A percentile compares a stretch with the other conserved stretches of the same genome.
Conservation (phyloP, 2,113 vertebrate genomes). For the Orientallactaga bullata region DNA sequence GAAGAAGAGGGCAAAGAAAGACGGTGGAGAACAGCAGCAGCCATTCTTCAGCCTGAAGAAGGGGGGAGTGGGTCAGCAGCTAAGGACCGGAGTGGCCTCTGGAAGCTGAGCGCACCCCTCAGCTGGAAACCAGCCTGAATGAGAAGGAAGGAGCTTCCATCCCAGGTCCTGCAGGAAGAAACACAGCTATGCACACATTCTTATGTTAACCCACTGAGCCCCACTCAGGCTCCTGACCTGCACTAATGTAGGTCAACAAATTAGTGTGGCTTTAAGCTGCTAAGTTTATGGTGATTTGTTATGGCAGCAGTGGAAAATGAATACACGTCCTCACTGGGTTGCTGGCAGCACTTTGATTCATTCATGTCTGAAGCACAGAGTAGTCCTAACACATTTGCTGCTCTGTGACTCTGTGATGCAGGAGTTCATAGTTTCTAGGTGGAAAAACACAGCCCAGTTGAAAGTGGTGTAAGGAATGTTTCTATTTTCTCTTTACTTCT, state of each 20-base stretch:
- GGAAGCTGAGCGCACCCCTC: not conserved
- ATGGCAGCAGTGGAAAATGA: constrained; percentile 1
- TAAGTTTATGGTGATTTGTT: not conserved
- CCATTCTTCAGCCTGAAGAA: not conserved
- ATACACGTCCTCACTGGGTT: not conserved
- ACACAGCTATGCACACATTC: not conserved
- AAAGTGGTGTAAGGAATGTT: constrained; percentile 24
- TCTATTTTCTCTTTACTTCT: constrained; percentile 36
- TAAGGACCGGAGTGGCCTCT: not conserved
- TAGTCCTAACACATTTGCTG: not conserved
- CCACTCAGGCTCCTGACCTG: not conserved
- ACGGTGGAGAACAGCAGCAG: not conserved
- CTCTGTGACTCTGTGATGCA: not conserved
- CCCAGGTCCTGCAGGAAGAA: not conserved
- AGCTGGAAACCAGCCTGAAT: not conserved
- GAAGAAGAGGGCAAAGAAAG: not conserved
- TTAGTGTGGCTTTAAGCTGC: not conserved
- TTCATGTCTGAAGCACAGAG: not conserved
- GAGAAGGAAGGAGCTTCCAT: not conserved
- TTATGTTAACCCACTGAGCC: not conserved
- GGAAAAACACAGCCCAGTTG: not conserved
- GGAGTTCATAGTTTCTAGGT: constrained; percentile 2
- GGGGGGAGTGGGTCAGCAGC: not conserved
- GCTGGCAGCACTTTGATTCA: not conserved
- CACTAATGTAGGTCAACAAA: not conserved